A percentile compares a stretch with the other conserved stretches of the same genome.
These are phyloP conservation scores for Ceryle rudis DNA, from an alignment of 2,797 vertebrate species.

Conservation along the genomic window DNA sequence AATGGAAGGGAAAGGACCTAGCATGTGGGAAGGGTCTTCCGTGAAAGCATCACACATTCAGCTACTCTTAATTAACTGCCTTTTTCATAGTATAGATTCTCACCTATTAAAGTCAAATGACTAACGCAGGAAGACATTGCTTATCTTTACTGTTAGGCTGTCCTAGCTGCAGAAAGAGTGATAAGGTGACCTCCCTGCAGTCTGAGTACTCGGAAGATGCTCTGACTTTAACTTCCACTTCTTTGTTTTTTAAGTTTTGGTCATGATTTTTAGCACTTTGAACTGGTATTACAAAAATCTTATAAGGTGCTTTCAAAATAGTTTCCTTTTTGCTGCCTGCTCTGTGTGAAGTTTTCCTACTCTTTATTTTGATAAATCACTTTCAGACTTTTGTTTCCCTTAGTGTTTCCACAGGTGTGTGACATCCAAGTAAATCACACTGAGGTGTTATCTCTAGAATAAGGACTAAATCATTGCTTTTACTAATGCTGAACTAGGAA, in stretches of 20 bases:
- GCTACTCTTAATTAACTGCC: background rate
- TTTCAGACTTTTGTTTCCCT: background rate
- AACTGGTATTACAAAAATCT: background rate
- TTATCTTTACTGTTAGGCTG: background rate
- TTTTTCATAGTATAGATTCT: background rate
- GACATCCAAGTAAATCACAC: background rate
- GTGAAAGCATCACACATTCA: background rate
- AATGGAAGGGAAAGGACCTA: background rate
- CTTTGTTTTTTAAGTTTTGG: background rate
- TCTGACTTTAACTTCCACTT: background rate
- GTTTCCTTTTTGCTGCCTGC: background rate
- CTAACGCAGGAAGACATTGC: background rate
- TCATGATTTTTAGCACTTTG: background rate
- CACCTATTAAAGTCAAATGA: background rate
- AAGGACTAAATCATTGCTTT: background rate
- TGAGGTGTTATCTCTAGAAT: background rate
- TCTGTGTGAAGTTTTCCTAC: background rate
- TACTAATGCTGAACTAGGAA: background rate
- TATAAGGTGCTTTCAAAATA: background rate
- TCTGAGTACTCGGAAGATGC: background rate
- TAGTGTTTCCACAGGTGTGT: background rate
- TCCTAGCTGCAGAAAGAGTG: background rate
- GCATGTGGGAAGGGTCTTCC: background rate
- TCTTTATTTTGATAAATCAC: background rate
- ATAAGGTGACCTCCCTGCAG: background rate